Conservation (phyloP, 2,888 invertebrate species). For the Drosophila neonasuta region DNA sequence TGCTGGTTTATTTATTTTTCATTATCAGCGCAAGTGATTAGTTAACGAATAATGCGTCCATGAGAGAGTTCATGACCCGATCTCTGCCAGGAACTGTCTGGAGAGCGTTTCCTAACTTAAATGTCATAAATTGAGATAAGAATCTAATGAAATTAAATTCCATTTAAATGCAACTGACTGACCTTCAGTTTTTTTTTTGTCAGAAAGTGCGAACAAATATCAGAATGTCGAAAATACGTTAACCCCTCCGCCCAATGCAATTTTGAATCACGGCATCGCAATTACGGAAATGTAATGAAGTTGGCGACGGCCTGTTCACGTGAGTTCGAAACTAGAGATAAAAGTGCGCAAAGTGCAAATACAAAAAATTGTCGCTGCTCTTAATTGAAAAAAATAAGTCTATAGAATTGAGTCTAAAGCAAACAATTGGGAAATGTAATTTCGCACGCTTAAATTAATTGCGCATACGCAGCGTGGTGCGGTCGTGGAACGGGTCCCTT, state of each 20-base stretch:
- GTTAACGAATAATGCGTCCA: conserved; percentile 32
- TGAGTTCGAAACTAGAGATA: conserved; percentile 40
- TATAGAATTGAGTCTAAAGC: conserved; percentile 29
- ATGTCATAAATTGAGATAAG: neutral
- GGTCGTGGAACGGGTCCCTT: conserved; percentile 7
- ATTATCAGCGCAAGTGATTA: conserved; percentile 29
- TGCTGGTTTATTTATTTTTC: conserved; percentile 23
- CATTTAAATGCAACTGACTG: conserved; percentile 19
- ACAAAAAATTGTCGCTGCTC: conserved; percentile 29
- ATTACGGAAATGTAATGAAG: conserved; percentile 47
- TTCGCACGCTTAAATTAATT: conserved; percentile 50
- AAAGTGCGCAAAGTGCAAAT: conserved; percentile 46
- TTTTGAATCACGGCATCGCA: conserved; percentile 36
- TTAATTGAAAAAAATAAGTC: conserved; percentile 59
- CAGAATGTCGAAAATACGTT: conserved; percentile 17
- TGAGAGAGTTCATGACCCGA: conserved; percentile 37
- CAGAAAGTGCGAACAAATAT: conserved; percentile 14
- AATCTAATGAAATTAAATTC: conserved; percentile 5
- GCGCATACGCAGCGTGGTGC: conserved; percentile 61
- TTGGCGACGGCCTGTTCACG: conserved; percentile 36
- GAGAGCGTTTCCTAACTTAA: neutral
- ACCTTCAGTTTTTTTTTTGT: conserved; percentile 22
- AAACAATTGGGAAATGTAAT: conserved; percentile 33
- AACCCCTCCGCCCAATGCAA: neutral
- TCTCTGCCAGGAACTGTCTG: conserved; percentile 3